Evolutionary conservation across 2,888 invertebrate species (phyloP), one percentile per base, ranked within the genome.

Genomic region (Meganola albula): DNA sequence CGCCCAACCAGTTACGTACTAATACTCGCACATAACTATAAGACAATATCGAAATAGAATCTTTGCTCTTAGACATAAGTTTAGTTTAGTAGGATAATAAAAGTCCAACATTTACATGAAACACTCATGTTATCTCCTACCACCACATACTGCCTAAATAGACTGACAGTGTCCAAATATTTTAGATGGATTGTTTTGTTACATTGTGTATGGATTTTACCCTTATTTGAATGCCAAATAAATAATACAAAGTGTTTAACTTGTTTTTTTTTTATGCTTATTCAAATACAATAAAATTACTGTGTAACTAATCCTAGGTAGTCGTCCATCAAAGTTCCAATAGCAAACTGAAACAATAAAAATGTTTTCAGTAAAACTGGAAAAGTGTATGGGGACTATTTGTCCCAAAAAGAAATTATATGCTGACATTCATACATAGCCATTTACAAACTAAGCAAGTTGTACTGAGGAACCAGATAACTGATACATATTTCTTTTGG

Each of bases 251-350:
- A 62, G 48, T 61, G 53, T 44, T 39, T 39, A n/a, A n/a, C n/a
- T 40, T 40, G 24, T 33, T 35, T 49, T 57, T 54, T 67, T 49
- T 40, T 24, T 47, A 49, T 24, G 45, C 38, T 43, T 41, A 44
- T 11, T 28, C n/a, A n/a, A 28, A 33, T 31, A 27, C 36, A 41
- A 31, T 36, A 37, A 37, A 46, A 50, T 71, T 60, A 85, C 49
- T 85, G 85, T 43, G 85, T 84, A 40, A 90, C 91, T 63, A 92
- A 82, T 59, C 99, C 99, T 63, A 99, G 85, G 74, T 95, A 99
- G 84, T 99, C 99, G 64, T 99, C 99, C 99, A 99, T 99, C 31
- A 99, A 87, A 0, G 99, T 98, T 44, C 99, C 99, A 76, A 99
- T 99, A 1, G 98, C 98, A 88, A 99, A 99, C 96, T 97, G 87